Conservation (phyloP, 2,888 invertebrate genomes). For the Lithophane leautieri region DNA sequence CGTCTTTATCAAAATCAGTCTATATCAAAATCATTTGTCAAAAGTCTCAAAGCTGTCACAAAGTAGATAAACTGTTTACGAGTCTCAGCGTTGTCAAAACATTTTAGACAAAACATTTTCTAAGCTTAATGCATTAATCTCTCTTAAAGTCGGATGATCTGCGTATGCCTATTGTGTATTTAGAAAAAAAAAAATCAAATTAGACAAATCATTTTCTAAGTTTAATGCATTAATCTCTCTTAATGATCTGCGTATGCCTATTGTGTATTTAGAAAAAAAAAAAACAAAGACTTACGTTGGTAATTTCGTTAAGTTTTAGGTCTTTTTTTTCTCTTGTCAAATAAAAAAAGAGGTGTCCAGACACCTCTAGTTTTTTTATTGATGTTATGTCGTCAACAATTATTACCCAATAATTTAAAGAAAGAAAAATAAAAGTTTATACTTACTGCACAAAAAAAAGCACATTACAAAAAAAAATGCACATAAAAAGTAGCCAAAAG, state of each 20-base stretch:
- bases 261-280: not conserved
- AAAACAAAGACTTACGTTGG: not conserved
- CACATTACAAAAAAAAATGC: too few species aligned
- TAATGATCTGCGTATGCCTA: not conserved
- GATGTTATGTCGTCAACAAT: not conserved
- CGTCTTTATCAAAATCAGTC: constrained; percentile 12
- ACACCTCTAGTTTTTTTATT: too few species aligned
- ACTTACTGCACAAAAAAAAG: too few species aligned
- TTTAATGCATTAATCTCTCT: constrained; percentile 18
- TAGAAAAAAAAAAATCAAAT: too few species aligned
- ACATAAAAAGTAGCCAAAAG: too few species aligned
- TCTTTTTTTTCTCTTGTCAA: not conserved
- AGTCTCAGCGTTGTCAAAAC: constrained; percentile 21
- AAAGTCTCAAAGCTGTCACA: constrained; percentile 25
- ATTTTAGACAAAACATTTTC: constrained; percentile 21
- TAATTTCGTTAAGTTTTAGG: not conserved
- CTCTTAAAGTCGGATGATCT: constrained; percentile 5
- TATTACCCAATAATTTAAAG: too few species aligned
- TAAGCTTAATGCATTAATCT: constrained; percentile 18
- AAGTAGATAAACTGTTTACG: constrained; percentile 24
- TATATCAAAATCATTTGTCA: constrained; percentile 19
- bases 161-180: not conserved
- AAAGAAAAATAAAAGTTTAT: too few species aligned
- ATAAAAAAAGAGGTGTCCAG: too few species aligned
- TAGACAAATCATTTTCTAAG: constrained; percentile 11